Base-by-base conservation (phyloP, 2,888 invertebrate species). In the Physocephala rufipes region DNA sequence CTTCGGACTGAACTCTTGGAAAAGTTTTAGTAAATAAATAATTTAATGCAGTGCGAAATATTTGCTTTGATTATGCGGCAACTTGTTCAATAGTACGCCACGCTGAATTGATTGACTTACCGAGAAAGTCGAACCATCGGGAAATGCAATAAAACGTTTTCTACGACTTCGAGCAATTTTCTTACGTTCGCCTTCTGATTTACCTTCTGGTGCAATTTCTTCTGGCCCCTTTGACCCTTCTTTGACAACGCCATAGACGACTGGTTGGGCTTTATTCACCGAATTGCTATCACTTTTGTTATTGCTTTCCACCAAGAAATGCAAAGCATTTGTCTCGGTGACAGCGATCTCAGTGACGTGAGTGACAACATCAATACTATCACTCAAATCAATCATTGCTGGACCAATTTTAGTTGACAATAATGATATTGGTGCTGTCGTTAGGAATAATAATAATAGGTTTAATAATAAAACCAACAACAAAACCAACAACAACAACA, bases 81-180 rank as follows among this genome's bases (percentile, higher is more conserved):
- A 36, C 36, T 36, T 9, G 4, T 36, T 36, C 36, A 9, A 9
- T 7, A 36, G 9, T 9, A 9, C 36, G 36, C 9, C 5, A 7
- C 36, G 36, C 55, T n/a, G 16, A 49, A 15, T n/a, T 65, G 30
- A n/a, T 45, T 19, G 71, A 80, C 86, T 87, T 78, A 88, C 89
- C 75, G 89, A 87, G 78, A 88, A 88, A 73, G 88, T 87, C 55
- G 89, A 88, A 73, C 89, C 89, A 79, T 87, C 85, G 1, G 89
- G 89, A 81, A 89, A 89, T 70, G 88, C 88, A 72, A 89, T 84
- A 81, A 88, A 89, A 68, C 89, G 87, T 76, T 86, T 87, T 67
- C 80, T 79, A 49, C 86, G 82, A 82, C 72, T 76, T 70, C 74
- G 78, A 71, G 26, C 19, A 19, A 15, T 47, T 28, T 19, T 5